These are phyloP conservation scores for Eupithecia abbreviata DNA, from an alignment of 2,888 invertebrate species.

Conservation along the genomic window DNA sequence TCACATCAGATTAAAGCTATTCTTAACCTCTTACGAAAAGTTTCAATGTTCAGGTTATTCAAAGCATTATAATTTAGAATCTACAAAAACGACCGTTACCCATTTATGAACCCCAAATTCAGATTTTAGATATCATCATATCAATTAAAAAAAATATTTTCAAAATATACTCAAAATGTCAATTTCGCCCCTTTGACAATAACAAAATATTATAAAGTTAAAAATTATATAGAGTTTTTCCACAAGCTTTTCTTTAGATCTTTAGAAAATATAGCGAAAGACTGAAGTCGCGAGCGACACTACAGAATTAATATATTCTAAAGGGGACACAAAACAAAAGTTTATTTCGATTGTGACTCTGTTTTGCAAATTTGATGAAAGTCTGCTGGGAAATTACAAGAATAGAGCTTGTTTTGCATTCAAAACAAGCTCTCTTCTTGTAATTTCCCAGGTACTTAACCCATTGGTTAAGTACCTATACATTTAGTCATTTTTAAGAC, in stretches of 20 bases:
- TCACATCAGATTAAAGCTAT: neutral
- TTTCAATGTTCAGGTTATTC: neutral
- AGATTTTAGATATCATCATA: too few relatives aligned
- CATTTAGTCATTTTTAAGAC: too few relatives aligned
- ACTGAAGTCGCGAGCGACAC: neutral
- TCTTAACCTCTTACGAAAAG: neutral
- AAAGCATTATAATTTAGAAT: neutral
- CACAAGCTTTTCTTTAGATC: neutral
- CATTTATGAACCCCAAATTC: neutral
- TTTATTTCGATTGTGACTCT: conserved; percentile 18
- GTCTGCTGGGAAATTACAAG: conserved; percentile 23
- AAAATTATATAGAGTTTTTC: too few relatives aligned
- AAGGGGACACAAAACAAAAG: conserved; percentile 15
- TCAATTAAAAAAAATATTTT: too few relatives aligned
- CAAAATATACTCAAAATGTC: too few relatives aligned
- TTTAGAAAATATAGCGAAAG: neutral
- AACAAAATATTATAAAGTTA: neutral
- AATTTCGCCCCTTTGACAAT: neutral
- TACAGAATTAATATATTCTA: conserved; percentile 24
- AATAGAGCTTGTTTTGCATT: neutral
- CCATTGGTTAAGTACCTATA: too few relatives aligned
- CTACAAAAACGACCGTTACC: neutral
- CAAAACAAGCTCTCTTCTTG: too few relatives aligned
- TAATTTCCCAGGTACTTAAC: too few relatives aligned
- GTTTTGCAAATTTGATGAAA: conserved; percentile 5